A percentile compares a stretch with the other conserved stretches of the same genome.
Conservation (phyloP, 1,140 invertebrate genomes). For the Coptotermes formosanus region DNA sequence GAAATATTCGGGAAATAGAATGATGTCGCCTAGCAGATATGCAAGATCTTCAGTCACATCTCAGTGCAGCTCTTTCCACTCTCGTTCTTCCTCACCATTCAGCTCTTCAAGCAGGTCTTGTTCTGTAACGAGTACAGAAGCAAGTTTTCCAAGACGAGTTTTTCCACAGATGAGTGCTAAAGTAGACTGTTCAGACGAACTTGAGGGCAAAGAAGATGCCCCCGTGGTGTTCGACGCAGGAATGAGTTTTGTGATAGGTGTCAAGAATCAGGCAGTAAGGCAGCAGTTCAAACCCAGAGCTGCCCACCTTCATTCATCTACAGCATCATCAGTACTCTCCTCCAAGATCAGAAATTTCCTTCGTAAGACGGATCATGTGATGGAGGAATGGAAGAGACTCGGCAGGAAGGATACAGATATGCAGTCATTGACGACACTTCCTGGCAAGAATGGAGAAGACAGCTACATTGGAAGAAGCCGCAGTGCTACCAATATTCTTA, state of each 20-base stretch:
- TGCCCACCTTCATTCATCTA: slow-evolving; percentile 69
- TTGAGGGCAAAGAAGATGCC: slow-evolving; percentile 63
- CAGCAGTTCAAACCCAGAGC: slow-evolving; percentile 57
- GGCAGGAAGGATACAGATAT: slow-evolving; percentile 54
- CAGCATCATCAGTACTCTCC: slow-evolving; percentile 70
- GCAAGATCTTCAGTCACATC: background rate
- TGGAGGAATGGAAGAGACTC: slow-evolving; percentile 75
- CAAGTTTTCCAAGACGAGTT: slow-evolving; percentile 55
- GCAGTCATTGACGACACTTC: background rate
- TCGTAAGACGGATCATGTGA: slow-evolving; percentile 77
- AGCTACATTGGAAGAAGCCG: slow-evolving; percentile 59
- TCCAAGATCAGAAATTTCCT: slow-evolving; percentile 77
- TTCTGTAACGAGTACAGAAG: background rate
- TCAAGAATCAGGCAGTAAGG: slow-evolving; percentile 61
- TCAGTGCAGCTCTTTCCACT: background rate
- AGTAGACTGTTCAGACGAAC: slow-evolving; percentile 53
- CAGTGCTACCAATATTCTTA: slow-evolving; percentile 75
- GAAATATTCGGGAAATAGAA: background rate
- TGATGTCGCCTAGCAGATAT: background rate
- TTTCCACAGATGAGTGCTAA: slow-evolving; percentile 59
- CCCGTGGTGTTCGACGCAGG: slow-evolving; percentile 79
- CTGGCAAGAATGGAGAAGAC: slow-evolving; percentile 41
- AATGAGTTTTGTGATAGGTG: slow-evolving; percentile 71
- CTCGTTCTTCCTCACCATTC: background rate
- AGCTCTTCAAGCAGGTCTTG: background rate